These are phyloP conservation scores for Pipistrellus pygmaeus DNA, from an alignment of 2,797 vertebrate species.

Conservation along the genomic window DNA sequence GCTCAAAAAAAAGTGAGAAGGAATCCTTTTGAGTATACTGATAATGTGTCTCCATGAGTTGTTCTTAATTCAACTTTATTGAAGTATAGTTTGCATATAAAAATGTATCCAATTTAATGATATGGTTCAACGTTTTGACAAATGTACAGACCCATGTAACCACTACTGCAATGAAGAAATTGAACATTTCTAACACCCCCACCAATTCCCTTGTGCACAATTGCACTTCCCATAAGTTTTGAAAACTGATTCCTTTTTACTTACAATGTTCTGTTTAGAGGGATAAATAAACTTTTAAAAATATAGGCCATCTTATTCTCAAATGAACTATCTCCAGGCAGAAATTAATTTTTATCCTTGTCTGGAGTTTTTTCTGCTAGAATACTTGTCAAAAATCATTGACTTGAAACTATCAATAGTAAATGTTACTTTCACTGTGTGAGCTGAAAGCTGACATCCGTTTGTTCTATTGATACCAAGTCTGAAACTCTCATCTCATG, in stretches of 20 bases:
- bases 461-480: background rate
- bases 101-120: conserved; percentile 10
- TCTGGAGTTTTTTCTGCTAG: background rate
- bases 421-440: background rate
- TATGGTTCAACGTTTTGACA: background rate
- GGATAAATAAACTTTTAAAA: background rate
- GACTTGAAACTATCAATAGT: conserved; percentile 41
- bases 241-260: background rate
- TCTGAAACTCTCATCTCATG: background rate
- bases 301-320: background rate
- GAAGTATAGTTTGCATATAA: background rate
- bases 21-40: background rate
- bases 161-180: background rate
- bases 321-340: conserved; percentile 41
- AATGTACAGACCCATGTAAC: background rate
- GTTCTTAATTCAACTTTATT: background rate
- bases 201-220: background rate
- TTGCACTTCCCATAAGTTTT: background rate
- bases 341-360: conserved; percentile 32
- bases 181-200: background rate
- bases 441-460: conserved; percentile 35
- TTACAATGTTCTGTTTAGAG: background rate
- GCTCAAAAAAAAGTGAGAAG: background rate
- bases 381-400: conserved; percentile 56
- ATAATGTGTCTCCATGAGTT: background rate